Conservation (phyloP, 2,888 invertebrate genomes). For the Metopia argyrocephala region DNA sequence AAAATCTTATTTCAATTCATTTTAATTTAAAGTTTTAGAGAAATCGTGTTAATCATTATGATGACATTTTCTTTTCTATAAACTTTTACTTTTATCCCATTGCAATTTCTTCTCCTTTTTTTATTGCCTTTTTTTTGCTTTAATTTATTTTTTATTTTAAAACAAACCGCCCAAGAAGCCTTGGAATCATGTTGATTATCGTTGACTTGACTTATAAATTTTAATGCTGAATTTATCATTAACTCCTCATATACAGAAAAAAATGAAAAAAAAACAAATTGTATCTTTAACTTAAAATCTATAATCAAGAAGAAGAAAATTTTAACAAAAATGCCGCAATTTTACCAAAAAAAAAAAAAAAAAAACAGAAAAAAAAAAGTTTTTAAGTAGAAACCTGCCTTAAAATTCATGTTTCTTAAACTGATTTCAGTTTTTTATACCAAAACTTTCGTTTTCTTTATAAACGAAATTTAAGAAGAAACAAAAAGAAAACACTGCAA, state of each 20-base stretch:
- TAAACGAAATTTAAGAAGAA: constrained; percentile 25
- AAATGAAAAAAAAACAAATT: constrained; percentile 13
- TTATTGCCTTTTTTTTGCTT: not conserved
- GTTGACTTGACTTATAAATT: not conserved
- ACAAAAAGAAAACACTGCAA: constrained; percentile 1
- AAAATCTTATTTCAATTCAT: no score
- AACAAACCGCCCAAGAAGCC: constrained; percentile 53
- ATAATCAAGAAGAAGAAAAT: constrained; percentile 33
- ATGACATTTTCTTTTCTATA: constrained; percentile 56
- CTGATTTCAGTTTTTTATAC: not conserved
- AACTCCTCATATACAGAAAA: not conserved
- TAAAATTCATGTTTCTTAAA: constrained; percentile 58
- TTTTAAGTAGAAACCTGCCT: constrained; percentile 16
- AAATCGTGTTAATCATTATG: constrained; percentile 62
- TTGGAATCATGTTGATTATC: no score
- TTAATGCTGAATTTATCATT: not conserved
- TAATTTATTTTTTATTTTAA: constrained; percentile 11
- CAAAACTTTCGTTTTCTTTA: constrained; percentile 58
- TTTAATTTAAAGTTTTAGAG: no score
- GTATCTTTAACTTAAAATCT: constrained; percentile 52
- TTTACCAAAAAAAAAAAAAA: not conserved
- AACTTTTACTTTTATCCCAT: constrained; percentile 60
- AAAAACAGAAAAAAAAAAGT: no score
- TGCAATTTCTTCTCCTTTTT: constrained; percentile 2
- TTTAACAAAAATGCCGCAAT: not conserved